A percentile compares a stretch with the other conserved stretches of the same genome.
Conservation (phyloP, 2,888 invertebrate species). For the Drosophila incognita region DNA sequence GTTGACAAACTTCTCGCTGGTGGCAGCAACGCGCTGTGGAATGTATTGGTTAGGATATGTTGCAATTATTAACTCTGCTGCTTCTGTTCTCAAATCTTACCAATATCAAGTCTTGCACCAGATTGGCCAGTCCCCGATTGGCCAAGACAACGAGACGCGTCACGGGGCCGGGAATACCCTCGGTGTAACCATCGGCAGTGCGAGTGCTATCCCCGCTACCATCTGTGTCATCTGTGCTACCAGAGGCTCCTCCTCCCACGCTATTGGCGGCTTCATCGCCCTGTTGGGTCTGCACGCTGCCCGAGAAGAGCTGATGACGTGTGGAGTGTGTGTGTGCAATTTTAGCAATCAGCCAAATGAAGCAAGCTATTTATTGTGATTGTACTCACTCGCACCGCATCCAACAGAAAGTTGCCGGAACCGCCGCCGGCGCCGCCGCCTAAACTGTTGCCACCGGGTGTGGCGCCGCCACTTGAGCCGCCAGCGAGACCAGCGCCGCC, state of each 20-base stretch:
- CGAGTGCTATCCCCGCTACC: slow-evolving; percentile 87
- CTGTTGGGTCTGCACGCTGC: slow-evolving; percentile 89
- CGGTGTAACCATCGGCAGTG: slow-evolving; percentile 88
- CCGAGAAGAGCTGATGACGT: slow-evolving; percentile 90
- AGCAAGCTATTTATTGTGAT: not conserved
- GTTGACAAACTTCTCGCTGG: slow-evolving; percentile 96
- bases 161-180: slow-evolving; percentile 94
- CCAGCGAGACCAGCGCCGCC: slow-evolving; percentile 85
- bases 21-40: slow-evolving; percentile 91
- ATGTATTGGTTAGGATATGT: not conserved
- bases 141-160: slow-evolving; percentile 94
- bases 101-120: slow-evolving; percentile 94
- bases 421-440: slow-evolving; percentile 91
- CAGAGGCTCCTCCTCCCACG: slow-evolving; percentile 75
- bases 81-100: slow-evolving; percentile 85
- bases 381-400: slow-evolving; percentile 93
- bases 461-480: slow-evolving; percentile 79
- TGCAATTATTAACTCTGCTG: not conserved
- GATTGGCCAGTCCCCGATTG: slow-evolving; percentile 94
- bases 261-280: slow-evolving; percentile 86
- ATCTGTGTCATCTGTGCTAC: slow-evolving; percentile 85
- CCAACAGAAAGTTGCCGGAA: slow-evolving; percentile 95
- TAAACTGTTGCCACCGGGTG: slow-evolving; percentile 86
- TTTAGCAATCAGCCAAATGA: not conserved
- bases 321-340: too few relatives aligned